Percentiles rank a stretch among this genome's conserved stretches.
phyloP scores from a whole-genome alignment of 2,797 vertebrate species.

The Siniperca obscura region DNA sequence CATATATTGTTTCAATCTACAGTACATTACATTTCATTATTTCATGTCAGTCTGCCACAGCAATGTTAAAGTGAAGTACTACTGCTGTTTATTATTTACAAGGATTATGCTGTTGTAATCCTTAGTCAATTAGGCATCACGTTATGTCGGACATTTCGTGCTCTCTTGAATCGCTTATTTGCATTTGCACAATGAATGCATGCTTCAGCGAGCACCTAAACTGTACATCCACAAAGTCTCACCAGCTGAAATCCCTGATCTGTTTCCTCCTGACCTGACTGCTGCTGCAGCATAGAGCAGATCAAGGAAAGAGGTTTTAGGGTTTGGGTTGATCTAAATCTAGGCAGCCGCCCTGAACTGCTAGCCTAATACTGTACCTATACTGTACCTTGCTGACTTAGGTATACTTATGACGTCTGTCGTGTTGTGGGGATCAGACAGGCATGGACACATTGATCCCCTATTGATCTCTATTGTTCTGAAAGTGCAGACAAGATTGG shows the following conservation, averaged over 20 bases:
- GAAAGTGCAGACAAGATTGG: slow-evolving; percentile 28
- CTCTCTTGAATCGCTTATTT: neutral
- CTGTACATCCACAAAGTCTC: neutral
- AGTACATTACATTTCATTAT: neutral
- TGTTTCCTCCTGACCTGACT: slow-evolving; percentile 47
- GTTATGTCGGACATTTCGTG: too few species aligned
- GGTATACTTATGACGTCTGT: slow-evolving; percentile 64
- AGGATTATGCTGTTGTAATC: neutral
- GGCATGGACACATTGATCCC: slow-evolving; percentile 27
- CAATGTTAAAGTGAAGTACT: neutral
- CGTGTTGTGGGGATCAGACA: slow-evolving; percentile 53
- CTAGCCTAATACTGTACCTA: slow-evolving; percentile 50
- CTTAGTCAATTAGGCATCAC: neutral
- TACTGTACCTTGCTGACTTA: slow-evolving; percentile 49
- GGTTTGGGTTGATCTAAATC: slow-evolving; percentile 61
- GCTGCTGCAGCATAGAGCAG: slow-evolving; percentile 4
- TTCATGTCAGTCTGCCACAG: neutral
- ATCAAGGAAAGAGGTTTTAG: slow-evolving; percentile 54
- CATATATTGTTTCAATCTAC: neutral
- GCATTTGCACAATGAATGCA: neutral
- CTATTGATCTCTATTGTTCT: slow-evolving; percentile 35
- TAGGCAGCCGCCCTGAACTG: slow-evolving; percentile 42
- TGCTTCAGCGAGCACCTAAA: neutral
- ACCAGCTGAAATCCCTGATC: neutral
- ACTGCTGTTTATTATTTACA: neutral